Conservation (phyloP, 2,888 invertebrate genomes). For the Callosobruchus maculatus region DNA sequence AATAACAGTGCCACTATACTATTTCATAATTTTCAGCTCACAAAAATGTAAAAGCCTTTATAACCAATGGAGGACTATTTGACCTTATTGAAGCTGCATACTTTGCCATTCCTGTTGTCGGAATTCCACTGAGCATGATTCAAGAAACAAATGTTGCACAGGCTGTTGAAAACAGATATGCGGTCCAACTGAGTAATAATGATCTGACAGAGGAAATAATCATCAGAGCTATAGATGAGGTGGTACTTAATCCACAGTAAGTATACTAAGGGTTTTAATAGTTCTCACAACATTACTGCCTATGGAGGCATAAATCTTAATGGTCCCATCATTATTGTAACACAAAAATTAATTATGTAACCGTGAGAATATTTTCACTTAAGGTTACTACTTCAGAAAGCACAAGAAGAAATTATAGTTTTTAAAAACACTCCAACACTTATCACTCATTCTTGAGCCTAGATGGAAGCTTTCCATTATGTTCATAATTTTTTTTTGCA, state of each 20-base stretch:
- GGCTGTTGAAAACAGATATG: conserved; percentile 36
- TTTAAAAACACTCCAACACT: too few relatives aligned
- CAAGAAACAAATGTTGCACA: conserved; percentile 52
- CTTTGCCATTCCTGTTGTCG: conserved; percentile 51
- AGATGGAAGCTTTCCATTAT: too few relatives aligned
- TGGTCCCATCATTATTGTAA: too few relatives aligned
- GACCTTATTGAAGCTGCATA: conserved; percentile 56
- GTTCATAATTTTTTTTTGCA: too few relatives aligned
- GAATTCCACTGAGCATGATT: conserved; percentile 54
- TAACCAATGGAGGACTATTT: conserved; percentile 59
- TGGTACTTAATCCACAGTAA: conserved; percentile 27
- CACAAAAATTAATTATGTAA: too few relatives aligned
- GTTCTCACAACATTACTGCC: too few relatives aligned
- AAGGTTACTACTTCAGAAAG: too few relatives aligned
- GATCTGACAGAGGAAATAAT: conserved; percentile 30
- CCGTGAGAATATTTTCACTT: too few relatives aligned
- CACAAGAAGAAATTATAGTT: too few relatives aligned
- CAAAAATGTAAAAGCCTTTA: conserved; percentile 54
- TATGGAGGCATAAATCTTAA: too few relatives aligned
- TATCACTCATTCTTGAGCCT: too few relatives aligned
- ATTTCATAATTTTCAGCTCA: conserved; percentile 42
- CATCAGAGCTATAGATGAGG: conserved; percentile 21
- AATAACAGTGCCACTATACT: not conserved
- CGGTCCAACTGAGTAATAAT: conserved; percentile 19
- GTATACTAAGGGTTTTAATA: too few relatives aligned